Evolutionary conservation across 2,113 vertebrate genomes (phyloP).

Genomic region (Cephalophus harveyi): DNA sequence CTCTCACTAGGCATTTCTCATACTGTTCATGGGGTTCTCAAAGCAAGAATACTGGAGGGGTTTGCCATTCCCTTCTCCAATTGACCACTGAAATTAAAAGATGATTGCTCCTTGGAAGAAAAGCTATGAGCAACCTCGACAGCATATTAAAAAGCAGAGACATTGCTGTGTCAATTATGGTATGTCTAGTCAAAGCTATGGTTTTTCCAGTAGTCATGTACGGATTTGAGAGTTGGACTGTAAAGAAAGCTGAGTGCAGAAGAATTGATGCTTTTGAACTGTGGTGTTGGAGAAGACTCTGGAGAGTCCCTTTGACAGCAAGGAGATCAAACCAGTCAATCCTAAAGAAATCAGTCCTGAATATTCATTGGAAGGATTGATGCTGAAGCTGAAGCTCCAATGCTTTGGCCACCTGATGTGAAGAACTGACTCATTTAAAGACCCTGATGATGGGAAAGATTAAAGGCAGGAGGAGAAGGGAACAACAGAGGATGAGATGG

Average conservation of each 20-base stretch:
- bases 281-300: not conserved
- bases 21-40: not conserved
- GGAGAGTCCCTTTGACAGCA: not conserved
- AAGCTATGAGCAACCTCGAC: not conserved
- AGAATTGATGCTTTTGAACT: not conserved
- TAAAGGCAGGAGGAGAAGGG: not conserved
- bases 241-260: not conserved
- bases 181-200: not conserved
- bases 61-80: not conserved
- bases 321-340: not conserved
- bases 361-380: not conserved
- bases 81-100: not conserved
- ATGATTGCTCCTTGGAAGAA: not conserved
- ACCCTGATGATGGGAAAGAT: not conserved
- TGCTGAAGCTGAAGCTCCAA: not conserved
- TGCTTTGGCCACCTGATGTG: not conserved
- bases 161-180: rapidly evolving
- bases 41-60: not conserved
- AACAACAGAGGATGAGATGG: not conserved
- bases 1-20: not conserved
- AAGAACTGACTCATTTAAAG: not conserved
- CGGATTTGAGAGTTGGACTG: not conserved
- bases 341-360: not conserved
- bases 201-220: not conserved
- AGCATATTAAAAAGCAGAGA: not conserved